Base-by-base conservation (phyloP, 2,888 invertebrate species). In the Drosophila nr. medialis region DNA sequence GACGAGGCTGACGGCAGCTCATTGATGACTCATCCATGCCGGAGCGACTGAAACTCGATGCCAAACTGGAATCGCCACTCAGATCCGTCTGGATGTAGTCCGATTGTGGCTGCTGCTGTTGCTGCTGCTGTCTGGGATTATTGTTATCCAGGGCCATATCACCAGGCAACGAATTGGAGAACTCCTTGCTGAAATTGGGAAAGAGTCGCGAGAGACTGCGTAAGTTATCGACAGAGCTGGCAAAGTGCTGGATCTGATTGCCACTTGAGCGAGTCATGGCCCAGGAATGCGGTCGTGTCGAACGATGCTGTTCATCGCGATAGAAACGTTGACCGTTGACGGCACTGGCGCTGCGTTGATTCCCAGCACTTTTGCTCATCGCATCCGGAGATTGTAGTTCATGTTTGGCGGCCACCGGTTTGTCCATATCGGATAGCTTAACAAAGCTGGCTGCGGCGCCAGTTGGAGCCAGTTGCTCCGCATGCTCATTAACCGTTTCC, bases 361-460 rank as follows among this genome's bases (percentile, higher is more conserved):
- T 92, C 32, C 93, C 93, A 4, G 91, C 92, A 54, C 93, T 93
- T 60, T 92, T 92, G 71, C 93, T 92, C 68, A 86, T 82, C 6
- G 91, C 89, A 63, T 92, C 92, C 13, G 93, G 92, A 0, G 92
- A 92, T 66, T 92, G 92, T 0, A 94, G 83, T 32, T 94, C 94
- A 54, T 94, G 92, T 63, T 94, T 94, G 1, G 56, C 69, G 0
- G 60, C 66, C 10, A 94, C 93, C 7, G 95, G 94, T 84, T 96
- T 96, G 90, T 97, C 96, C 91, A 97, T 94, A 91, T 97, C 97
- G 1, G 97, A 97, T 10, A 97, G 93, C 87, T 95, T 95, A 0
- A 97, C 97, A 90, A 96, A 96, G 30, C 93, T 93, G 0, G 62
- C 60, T 11, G 56, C 42, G 27, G 50, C 27, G 6, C 29, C 50